Evolutionary conservation across 1,140 invertebrate species (phyloP).

Genomic region (Penaeus indicus): DNA sequence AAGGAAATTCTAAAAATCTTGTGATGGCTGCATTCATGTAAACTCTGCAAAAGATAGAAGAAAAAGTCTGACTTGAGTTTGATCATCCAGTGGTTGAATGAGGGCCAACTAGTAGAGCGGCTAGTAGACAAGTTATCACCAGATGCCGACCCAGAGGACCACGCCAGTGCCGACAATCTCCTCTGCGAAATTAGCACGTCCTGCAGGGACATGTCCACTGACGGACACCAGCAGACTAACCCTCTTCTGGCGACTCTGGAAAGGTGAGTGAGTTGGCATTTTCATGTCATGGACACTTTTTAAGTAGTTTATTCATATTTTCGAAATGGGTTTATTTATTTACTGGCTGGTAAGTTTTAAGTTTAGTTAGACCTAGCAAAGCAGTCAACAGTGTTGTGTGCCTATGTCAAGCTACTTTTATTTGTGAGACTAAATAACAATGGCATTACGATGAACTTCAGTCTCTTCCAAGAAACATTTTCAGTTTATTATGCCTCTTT

Average conservation of each 20-base stretch:
- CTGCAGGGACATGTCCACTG: conserved; percentile 75
- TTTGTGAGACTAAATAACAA: too few relatives aligned
- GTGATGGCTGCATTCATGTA: neutral
- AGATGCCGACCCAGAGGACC: conserved; percentile 79
- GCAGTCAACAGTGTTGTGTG: too few relatives aligned
- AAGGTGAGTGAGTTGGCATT: conserved; percentile 75
- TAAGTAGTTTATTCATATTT: neutral
- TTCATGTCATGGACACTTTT: neutral
- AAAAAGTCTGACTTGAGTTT: conserved; percentile 52
- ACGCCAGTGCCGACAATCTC: conserved; percentile 85
- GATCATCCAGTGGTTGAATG: conserved; percentile 87
- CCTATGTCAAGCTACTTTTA: too few relatives aligned
- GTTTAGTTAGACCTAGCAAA: too few relatives aligned
- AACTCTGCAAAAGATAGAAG: conserved; percentile 8
- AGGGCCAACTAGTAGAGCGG: conserved; percentile 85
- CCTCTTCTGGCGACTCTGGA: conserved; percentile 80
- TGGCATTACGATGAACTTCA: too few relatives aligned
- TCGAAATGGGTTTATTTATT: too few relatives aligned
- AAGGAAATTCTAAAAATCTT: neutral
- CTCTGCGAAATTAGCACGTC: conserved; percentile 84
- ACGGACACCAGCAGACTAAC: conserved; percentile 72
- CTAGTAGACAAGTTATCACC: conserved; percentile 83
- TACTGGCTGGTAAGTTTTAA: too few relatives aligned
- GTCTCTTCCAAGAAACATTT: too few relatives aligned
- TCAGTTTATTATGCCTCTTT: too few relatives aligned